Conservation (phyloP, 2,888 invertebrate genomes). For the Notodonta dromedarius region DNA sequence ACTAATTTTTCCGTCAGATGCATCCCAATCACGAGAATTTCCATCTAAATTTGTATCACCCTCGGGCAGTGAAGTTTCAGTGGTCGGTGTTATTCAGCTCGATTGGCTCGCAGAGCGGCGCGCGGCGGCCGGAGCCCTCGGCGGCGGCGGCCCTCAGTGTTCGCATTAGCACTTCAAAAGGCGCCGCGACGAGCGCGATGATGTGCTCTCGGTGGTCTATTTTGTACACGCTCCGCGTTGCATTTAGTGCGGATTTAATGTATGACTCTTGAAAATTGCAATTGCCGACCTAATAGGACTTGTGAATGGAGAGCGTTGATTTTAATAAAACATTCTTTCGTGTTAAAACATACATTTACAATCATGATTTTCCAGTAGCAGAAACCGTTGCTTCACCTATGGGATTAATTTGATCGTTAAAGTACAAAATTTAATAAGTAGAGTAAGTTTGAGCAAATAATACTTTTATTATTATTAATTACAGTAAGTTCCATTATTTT, state of each 20-base stretch:
- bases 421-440: no score
- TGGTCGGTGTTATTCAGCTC: conserved; percentile 31
- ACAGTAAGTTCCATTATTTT: not conserved
- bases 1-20: not conserved
- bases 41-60: not conserved
- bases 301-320: not conserved
- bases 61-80: not conserved
- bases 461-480: not conserved
- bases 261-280: not conserved
- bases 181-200: conserved; percentile 24
- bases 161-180: conserved; percentile 47
- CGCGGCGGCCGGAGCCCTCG: no score
- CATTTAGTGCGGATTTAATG: conserved; percentile 3
- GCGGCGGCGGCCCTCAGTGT: conserved; percentile 10
- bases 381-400: no score
- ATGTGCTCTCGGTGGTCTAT: conserved; percentile 7
- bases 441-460: no score
- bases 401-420: no score
- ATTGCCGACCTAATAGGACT: not conserved
- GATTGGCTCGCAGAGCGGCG: conserved; percentile 29
- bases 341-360: not conserved
- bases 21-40: not conserved
- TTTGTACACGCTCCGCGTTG: not conserved
- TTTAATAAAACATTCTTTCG: not conserved
- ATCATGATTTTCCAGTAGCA: no score